Conservation (phyloP, 2,888 invertebrate genomes). For the Diachrysia chrysitis region DNA sequence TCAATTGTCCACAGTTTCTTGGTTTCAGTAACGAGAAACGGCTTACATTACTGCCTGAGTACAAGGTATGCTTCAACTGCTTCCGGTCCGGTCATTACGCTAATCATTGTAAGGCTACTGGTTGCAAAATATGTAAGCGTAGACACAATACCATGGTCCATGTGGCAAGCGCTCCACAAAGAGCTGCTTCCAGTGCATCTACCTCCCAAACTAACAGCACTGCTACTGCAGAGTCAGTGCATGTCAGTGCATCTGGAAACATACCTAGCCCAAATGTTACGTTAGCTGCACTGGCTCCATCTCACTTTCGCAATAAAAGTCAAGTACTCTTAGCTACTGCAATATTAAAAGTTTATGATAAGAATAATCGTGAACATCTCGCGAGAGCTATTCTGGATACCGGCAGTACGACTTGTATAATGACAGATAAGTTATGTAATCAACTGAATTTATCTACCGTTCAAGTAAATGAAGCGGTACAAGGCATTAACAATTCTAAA, state of each 20-base stretch:
- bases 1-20: constrained; percentile 7
- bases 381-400: constrained; percentile 7
- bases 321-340: background rate
- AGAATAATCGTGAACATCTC: constrained; percentile 5
- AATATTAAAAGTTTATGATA: background rate
- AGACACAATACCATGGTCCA: background rate
- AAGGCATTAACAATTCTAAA: constrained; percentile 39
- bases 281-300: background rate
- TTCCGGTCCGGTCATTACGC: constrained; percentile 41
- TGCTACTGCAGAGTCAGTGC: constrained; percentile 9
- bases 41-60: constrained; percentile 7
- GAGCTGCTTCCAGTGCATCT: background rate
- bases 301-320: background rate
- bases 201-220: background rate
- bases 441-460: background rate
- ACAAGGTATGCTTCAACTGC: constrained; percentile 50
- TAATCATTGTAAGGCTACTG: constrained; percentile 25
- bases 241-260: background rate
- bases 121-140: constrained; percentile 8
- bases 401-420: background rate
- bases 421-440: constrained; percentile 20
- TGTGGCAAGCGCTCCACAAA: background rate
- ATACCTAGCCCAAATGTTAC: background rate
- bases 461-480: constrained; percentile 24
- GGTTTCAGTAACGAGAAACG: constrained; percentile 6